Percentiles rank a stretch among this genome's conserved stretches.
phyloP scores from a whole-genome alignment of 2,888 invertebrate species.

The Julus scanicus region DNA sequence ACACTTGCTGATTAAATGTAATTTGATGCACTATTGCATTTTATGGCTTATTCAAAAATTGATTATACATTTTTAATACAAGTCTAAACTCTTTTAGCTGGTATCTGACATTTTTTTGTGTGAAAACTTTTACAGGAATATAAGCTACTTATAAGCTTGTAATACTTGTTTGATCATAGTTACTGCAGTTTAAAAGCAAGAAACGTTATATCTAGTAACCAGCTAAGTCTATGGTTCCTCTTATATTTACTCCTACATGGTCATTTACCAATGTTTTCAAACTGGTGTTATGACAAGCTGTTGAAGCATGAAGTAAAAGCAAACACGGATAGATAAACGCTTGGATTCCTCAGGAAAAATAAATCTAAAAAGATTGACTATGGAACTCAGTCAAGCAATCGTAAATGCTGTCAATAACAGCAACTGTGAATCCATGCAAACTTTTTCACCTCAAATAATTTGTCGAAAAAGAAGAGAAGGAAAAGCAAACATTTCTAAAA shows the following conservation, averaged over 20 bases:
- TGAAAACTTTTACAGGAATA: not conserved
- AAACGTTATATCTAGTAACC: not conserved
- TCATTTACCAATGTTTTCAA: constrained; percentile 37
- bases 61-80: too few species aligned
- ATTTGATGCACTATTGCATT: too few species aligned
- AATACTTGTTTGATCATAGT: not conserved
- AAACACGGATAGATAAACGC: constrained; percentile 48
- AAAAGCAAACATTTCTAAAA: constrained; percentile 10
- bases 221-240: not conserved
- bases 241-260: not conserved
- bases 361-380: constrained; percentile 1
- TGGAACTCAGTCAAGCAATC: constrained; percentile 37
- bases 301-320: constrained; percentile 44
- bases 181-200: not conserved
- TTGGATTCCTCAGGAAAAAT: constrained; percentile 16
- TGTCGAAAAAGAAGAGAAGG: constrained; percentile 2
- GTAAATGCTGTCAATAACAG: constrained; percentile 49
- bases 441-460: constrained; percentile 43
- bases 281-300: constrained; percentile 40
- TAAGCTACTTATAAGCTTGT: not conserved
- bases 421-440: constrained; percentile 34
- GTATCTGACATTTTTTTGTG: not conserved
- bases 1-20: too few species aligned
- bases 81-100: too few species aligned
- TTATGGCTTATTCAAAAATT: too few species aligned